Evolutionary conservation across 2,888 invertebrate genomes (phyloP).

Genomic region (Apoda limacodes): DNA sequence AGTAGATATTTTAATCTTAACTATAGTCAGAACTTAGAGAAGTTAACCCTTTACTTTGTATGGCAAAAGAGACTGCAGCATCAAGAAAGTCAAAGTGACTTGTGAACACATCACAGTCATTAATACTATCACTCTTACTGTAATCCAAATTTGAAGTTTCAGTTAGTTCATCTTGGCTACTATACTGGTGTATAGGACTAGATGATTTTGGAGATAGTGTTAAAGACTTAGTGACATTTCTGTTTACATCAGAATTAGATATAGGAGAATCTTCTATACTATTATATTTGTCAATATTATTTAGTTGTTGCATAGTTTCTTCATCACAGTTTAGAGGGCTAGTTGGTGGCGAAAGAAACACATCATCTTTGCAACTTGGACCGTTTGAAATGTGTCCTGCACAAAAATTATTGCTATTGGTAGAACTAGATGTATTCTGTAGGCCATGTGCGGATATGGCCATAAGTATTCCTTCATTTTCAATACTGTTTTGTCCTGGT

Average conservation of each 20-base stretch:
- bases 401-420: slow-evolving; percentile 26
- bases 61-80: slow-evolving; percentile 80
- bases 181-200: slow-evolving; percentile 31
- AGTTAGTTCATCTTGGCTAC: slow-evolving; percentile 27
- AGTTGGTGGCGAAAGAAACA: slow-evolving; percentile 26
- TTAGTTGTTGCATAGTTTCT: slow-evolving; percentile 23
- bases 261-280: slow-evolving; percentile 27
- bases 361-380: slow-evolving; percentile 19
- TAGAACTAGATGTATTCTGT: slow-evolving; percentile 47
- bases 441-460: slow-evolving; percentile 80
- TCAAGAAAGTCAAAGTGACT: slow-evolving; percentile 72
- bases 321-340: slow-evolving; percentile 34
- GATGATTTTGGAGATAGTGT: slow-evolving; percentile 32
- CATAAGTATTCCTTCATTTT: slow-evolving; percentile 80
- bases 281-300: slow-evolving; percentile 31
- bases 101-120: slow-evolving; percentile 27
- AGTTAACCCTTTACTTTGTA: slow-evolving; percentile 78
- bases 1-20: slow-evolving; percentile 36
- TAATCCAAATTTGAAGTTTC: slow-evolving; percentile 27
- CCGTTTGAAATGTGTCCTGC: slow-evolving; percentile 16
- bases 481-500: slow-evolving; percentile 69
- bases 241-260: slow-evolving; percentile 26
- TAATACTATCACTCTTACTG: slow-evolving; percentile 27
- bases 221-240: slow-evolving; percentile 24
- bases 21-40: slow-evolving; percentile 57